Conservation (phyloP, 2,797 vertebrate genomes). For the Pseudomugil gertrudae region DNA sequence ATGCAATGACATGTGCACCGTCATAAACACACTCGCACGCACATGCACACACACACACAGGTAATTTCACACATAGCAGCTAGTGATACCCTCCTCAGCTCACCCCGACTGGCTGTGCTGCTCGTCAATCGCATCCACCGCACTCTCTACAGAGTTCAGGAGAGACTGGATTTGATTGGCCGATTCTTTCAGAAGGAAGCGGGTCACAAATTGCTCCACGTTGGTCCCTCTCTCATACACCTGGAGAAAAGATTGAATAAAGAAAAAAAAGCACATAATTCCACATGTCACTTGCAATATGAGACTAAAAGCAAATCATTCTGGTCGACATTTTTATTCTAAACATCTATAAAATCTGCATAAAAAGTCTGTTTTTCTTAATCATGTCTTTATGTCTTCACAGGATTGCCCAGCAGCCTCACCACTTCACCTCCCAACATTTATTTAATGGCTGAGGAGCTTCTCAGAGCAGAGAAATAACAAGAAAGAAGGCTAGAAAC, state of each 20-base stretch:
- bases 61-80: slow-evolving; percentile 12
- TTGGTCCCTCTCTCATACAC: slow-evolving; percentile 94
- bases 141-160: slow-evolving; percentile 95
- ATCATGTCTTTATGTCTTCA: neutral
- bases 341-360: neutral
- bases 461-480: slow-evolving; percentile 28
- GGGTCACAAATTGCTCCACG: slow-evolving; percentile 96
- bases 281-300: neutral
- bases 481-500: slow-evolving; percentile 8
- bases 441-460: slow-evolving; percentile 25
- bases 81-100: slow-evolving; percentile 35
- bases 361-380: neutral
- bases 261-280: neutral
- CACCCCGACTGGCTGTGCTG: slow-evolving; percentile 88
- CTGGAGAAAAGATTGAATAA: slow-evolving; percentile 66
- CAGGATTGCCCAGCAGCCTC: neutral
- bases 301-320: neutral
- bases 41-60: slow-evolving; percentile 6
- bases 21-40: slow-evolving; percentile 7
- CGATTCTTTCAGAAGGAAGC: slow-evolving; percentile 96
- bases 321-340: neutral
- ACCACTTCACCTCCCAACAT: slow-evolving; percentile 10
- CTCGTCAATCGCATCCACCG: slow-evolving; percentile 95
- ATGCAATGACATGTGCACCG: slow-evolving; percentile 17
- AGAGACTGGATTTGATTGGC: slow-evolving; percentile 96